Evolutionary conservation across 2,888 invertebrate species (phyloP).

Genomic region (Prosopocoilus inquinatus): DNA sequence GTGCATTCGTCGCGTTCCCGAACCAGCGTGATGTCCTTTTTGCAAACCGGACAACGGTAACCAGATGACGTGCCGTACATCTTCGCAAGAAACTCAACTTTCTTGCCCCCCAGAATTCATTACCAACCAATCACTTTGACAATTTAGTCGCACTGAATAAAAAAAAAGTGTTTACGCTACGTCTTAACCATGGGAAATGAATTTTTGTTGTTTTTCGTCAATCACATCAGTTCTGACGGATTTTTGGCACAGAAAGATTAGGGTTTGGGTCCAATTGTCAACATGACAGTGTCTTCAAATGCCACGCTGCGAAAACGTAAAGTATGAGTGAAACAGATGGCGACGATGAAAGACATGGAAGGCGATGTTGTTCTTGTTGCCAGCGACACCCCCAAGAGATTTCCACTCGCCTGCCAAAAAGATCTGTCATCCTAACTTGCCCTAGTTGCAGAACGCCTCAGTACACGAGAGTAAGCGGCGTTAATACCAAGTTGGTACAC

Average conservation of each 20-base stretch:
- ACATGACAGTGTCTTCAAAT: not conserved
- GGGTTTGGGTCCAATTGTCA: constrained; percentile 5
- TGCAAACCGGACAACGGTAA: constrained; percentile 17
- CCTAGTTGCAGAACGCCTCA: constrained; percentile 27
- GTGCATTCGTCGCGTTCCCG: constrained; percentile 22
- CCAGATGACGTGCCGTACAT: not conserved
- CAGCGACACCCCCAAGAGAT: constrained; percentile 12
- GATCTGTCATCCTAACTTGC: constrained; percentile 21
- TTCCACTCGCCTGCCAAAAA: constrained; percentile 2
- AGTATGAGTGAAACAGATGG: too few relatives aligned
- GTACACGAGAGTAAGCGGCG: constrained; percentile 20
- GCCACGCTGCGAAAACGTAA: too few relatives aligned
- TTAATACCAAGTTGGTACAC: constrained; percentile 21
- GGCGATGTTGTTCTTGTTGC: constrained; percentile 12
- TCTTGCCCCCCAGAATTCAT: too few relatives aligned
- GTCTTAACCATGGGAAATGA: too few relatives aligned
- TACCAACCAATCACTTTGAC: too few relatives aligned
- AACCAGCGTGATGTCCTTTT: constrained; percentile 3
- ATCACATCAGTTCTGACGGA: too few relatives aligned
- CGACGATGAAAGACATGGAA: too few relatives aligned
- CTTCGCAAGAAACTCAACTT: not conserved
- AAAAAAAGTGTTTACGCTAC: too few relatives aligned
- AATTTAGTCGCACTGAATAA: too few relatives aligned
- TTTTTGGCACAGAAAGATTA: too few relatives aligned
- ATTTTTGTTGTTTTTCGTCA: too few relatives aligned